Percentiles rank a stretch among this genome's conserved stretches.
Evolutionary conservation across 2,797 vertebrate species (phyloP).

Genomic region (Dryobates pubescens): DNA sequence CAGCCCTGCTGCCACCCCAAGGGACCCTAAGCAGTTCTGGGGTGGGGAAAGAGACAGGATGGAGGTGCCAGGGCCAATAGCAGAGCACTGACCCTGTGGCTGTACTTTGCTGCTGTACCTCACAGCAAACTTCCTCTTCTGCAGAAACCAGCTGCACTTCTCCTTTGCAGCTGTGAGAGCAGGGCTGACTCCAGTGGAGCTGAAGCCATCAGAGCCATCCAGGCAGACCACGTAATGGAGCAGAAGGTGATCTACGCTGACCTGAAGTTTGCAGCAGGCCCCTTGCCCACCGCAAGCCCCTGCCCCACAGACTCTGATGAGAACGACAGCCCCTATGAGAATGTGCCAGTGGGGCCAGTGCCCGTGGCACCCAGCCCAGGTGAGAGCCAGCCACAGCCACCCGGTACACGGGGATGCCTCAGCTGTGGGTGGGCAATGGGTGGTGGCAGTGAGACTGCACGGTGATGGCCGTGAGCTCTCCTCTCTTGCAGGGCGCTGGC

Average conservation of each 20-base stretch:
- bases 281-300: fast-evolving
- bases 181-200: fast-evolving
- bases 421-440: background rate
- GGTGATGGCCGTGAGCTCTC: fast-evolving
- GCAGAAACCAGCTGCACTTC: background rate
- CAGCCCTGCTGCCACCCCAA: fast-evolving
- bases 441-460: fast-evolving
- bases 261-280: background rate
- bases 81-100: fast-evolving
- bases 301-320: background rate
- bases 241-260: slow-evolving; percentile 62
- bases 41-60: background rate
- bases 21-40: background rate
- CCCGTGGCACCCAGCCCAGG: background rate
- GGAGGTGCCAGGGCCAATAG: background rate
- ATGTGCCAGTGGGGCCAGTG: background rate
- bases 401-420: fast-evolving
- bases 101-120: fast-evolving
- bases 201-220: fast-evolving
- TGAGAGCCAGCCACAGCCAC: fast-evolving
- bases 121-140: background rate
- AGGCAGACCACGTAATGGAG: slow-evolving; percentile 25
- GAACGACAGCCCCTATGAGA: slow-evolving; percentile 73
- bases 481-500: slow-evolving; percentile 24
- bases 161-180: fast-evolving